A percentile compares a stretch with the other conserved stretches of the same genome.
Conservation (phyloP, 2,888 invertebrate species). For the Rotaria sp. region DNA sequence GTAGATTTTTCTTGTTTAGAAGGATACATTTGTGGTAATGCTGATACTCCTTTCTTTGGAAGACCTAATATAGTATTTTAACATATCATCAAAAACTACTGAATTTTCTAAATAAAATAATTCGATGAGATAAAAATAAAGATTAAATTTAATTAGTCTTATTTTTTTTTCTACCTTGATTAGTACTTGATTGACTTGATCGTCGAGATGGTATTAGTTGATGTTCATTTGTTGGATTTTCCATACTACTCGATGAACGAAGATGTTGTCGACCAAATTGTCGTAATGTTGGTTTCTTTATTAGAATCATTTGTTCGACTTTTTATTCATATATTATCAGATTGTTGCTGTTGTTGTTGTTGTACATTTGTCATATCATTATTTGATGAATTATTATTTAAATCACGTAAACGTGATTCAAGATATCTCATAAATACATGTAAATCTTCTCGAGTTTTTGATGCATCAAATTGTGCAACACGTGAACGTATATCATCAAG, state of each 20-base stretch:
- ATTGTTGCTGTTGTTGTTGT: background rate
- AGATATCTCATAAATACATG: conserved; percentile 16
- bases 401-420: background rate
- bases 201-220: background rate
- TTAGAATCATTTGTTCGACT: background rate
- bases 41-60: background rate
- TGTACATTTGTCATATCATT: background rate
- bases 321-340: background rate
- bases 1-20: background rate
- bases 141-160: too few species aligned
- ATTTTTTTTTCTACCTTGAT: background rate
- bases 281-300: background rate
- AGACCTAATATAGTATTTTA: conserved; percentile 6
- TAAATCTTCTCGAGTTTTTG: background rate
- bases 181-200: background rate
- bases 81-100: background rate
- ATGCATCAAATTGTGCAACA: conserved; percentile 13
- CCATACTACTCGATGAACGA: background rate
- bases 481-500: conserved; percentile 5
- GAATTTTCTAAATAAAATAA: background rate
- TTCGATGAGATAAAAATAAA: too few species aligned
- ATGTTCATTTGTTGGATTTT: background rate
- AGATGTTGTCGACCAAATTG: conserved; percentile 11
- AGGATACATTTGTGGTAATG: background rate
- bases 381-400: background rate